Conservation (phyloP, 2,888 invertebrate genomes). For the Tenthredo notha region DNA sequence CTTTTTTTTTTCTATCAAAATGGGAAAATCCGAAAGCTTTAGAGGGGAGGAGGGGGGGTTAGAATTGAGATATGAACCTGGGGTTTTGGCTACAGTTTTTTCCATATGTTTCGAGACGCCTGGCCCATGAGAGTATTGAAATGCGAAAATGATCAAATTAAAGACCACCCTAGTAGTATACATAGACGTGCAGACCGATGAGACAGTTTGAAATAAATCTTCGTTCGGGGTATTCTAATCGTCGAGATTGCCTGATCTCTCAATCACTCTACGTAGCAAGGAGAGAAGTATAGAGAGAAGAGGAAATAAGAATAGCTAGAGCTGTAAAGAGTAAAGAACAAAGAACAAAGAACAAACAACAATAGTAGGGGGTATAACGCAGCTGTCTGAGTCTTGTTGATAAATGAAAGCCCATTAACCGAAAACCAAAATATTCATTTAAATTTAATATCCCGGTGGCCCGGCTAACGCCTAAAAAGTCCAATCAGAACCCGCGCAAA, state of each 20-base stretch:
- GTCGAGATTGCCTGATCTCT: constrained; percentile 1
- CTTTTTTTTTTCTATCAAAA: no score
- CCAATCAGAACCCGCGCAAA: constrained; percentile 53
- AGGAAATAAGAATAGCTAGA: constrained; percentile 25
- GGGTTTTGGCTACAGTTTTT: no score
- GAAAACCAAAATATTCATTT: constrained; percentile 55
- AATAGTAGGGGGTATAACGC: constrained; percentile 34
- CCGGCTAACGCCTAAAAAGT: constrained; percentile 53
- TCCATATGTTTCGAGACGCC: no score
- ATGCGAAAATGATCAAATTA: no score
- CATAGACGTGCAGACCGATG: background rate
- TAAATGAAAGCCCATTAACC: constrained; percentile 53
- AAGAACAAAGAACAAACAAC: constrained; percentile 44
- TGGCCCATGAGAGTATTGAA: no score
- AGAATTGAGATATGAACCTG: no score
- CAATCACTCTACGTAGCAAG: background rate
- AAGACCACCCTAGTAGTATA: background rate
- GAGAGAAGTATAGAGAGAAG: background rate
- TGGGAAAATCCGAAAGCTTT: no score
- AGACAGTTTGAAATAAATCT: constrained; percentile 22
- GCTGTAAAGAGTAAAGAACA: constrained; percentile 7
- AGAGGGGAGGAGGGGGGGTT: no score
- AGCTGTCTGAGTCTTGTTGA: constrained; percentile 45
- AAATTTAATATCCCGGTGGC: constrained; percentile 53
- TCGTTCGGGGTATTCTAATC: background rate